These are phyloP conservation scores for Dissostichus mawsoni DNA, from an alignment of 2,113 vertebrate genomes.

Conservation along the genomic window DNA sequence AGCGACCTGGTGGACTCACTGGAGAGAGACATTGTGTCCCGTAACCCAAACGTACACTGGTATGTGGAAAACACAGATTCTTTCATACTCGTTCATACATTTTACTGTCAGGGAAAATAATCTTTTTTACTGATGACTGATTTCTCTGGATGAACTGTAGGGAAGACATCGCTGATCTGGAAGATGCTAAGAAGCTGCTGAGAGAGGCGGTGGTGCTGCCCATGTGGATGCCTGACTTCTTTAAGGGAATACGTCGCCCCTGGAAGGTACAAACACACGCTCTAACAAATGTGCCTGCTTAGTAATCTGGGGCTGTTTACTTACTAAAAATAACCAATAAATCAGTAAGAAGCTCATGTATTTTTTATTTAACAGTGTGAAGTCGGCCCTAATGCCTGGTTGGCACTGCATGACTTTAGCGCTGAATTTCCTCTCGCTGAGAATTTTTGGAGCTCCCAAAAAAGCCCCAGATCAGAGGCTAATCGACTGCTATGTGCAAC, in stretches of 20 bases:
- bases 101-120: neutral
- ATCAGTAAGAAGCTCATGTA: neutral
- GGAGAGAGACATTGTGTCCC: slow-evolving; percentile 97
- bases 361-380: too few relatives aligned
- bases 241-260: slow-evolving; percentile 96
- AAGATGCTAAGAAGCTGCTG: slow-evolving; percentile 92
- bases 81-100: neutral
- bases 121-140: slow-evolving; percentile 24
- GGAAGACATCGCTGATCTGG: slow-evolving; percentile 98
- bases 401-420: too few relatives aligned
- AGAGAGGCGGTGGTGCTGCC: slow-evolving; percentile 98
- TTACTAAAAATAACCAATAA: neutral
- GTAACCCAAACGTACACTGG: slow-evolving; percentile 97
- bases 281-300: neutral
- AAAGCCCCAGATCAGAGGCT: too few relatives aligned
- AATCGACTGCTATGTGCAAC: neutral
- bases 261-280: slow-evolving; percentile 90
- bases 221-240: slow-evolving; percentile 99
- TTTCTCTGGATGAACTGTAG: slow-evolving; percentile 71
- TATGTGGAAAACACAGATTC: slow-evolving; percentile 62
- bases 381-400: too few relatives aligned
- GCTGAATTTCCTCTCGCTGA: too few relatives aligned
- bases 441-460: too few relatives aligned
- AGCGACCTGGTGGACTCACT: slow-evolving; percentile 93
- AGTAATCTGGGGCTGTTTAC: neutral